phyloP scores from a whole-genome alignment of 2,113 vertebrate species.

The Pangasianodon hypophthalmus region DNA sequence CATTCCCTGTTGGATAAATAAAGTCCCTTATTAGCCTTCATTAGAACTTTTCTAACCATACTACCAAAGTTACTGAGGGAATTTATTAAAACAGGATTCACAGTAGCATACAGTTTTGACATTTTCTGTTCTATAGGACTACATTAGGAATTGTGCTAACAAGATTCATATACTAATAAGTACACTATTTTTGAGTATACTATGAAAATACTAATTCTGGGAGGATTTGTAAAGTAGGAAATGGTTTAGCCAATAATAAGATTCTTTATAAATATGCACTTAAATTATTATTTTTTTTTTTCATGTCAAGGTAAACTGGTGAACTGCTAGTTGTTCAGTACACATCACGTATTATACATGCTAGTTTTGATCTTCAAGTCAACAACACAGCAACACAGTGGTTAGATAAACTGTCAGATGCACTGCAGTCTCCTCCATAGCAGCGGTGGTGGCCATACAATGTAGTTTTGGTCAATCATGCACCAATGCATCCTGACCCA shows the following conservation, averaged over 20 bases:
- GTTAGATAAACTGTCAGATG: not conserved
- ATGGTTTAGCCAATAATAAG: too few relatives aligned
- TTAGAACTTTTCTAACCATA: not conserved
- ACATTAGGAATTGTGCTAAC: not conserved
- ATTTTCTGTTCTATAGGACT: not conserved
- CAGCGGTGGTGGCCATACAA: too few relatives aligned
- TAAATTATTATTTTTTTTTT: too few relatives aligned
- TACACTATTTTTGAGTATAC: too few relatives aligned
- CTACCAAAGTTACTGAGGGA: not conserved
- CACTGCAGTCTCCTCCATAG: too few relatives aligned
- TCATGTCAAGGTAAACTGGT: not conserved
- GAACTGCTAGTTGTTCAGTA: not conserved
- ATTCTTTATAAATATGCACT: too few relatives aligned
- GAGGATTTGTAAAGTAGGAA: too few relatives aligned
- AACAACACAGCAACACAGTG: not conserved
- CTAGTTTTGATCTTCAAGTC: not conserved
- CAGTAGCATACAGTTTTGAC: not conserved
- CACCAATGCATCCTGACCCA: not conserved
- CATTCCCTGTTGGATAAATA: not conserved
- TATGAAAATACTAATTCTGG: too few relatives aligned
- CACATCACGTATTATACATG: not conserved
- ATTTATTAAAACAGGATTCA: not conserved
- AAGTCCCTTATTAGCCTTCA: not conserved
- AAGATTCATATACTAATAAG: not conserved
- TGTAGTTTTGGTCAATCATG: too few relatives aligned